Percentiles rank a stretch among this genome's conserved stretches.
phyloP scores from a whole-genome alignment of 2,113 vertebrate species.

The Hydropotes inermis region DNA sequence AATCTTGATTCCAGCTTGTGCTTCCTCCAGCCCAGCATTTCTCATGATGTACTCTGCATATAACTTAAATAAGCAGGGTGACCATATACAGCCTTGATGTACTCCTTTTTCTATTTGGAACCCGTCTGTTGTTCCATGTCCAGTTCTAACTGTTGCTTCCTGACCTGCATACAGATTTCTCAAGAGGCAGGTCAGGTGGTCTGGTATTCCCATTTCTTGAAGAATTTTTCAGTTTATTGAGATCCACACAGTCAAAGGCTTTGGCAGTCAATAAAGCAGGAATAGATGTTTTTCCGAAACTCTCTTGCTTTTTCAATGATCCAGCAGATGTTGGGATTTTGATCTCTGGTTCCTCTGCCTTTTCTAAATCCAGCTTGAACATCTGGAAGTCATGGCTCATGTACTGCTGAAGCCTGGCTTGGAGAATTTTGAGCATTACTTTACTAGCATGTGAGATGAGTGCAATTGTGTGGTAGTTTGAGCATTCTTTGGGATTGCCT shows the following conservation, averaged over 20 bases:
- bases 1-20: not conserved
- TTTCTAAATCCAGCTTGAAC: not conserved
- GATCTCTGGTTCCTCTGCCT: not conserved
- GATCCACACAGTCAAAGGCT: not conserved
- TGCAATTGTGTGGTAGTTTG: not conserved
- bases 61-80: not conserved
- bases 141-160: not conserved
- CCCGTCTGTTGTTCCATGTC: not conserved
- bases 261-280: not conserved
- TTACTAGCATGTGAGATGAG: not conserved
- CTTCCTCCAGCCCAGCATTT: not conserved
- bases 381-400: not conserved
- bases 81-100: not conserved
- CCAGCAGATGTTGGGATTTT: not conserved
- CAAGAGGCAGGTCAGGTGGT: not conserved
- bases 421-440: not conserved
- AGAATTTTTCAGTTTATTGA: not conserved
- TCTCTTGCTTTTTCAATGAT: not conserved
- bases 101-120: not conserved
- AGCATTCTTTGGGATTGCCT: not conserved
- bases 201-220: not conserved
- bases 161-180: not conserved
- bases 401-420: not conserved
- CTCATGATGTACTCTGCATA: not conserved
- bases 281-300: not conserved